Percentiles rank a stretch among this genome's conserved stretches.
Evolutionary conservation across 2,797 vertebrate genomes (phyloP).

Genomic region (Liparis tanakae): DNA sequence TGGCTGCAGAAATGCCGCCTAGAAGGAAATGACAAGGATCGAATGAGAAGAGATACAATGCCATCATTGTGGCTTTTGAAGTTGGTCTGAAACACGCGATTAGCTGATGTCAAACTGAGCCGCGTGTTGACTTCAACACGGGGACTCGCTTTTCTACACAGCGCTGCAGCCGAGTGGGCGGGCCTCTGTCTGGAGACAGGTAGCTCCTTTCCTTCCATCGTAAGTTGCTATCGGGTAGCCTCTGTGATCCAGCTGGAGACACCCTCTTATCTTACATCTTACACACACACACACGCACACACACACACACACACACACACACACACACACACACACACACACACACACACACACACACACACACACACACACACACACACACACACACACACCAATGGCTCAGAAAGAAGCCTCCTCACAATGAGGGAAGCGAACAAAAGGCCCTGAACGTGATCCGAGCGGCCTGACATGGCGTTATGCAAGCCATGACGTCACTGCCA

Average conservation of each 20-base stretch:
- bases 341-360: too few species aligned
- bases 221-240: conserved; percentile 44
- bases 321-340: conserved; percentile 20
- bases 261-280: conserved; percentile 18
- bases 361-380: conserved; percentile 29
- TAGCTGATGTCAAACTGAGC: neutral
- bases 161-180: conserved; percentile 4
- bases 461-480: conserved; percentile 71
- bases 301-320: conserved; percentile 3
- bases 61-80: neutral
- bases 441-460: conserved; percentile 67
- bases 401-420: conserved; percentile 50
- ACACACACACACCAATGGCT: conserved; percentile 41
- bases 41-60: conserved; percentile 15
- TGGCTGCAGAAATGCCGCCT: conserved; percentile 5
- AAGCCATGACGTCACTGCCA: conserved; percentile 69
- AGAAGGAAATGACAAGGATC: conserved; percentile 9
- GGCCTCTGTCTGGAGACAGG: conserved; percentile 21
- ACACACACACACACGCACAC: conserved; percentile 8
- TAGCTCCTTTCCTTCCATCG: conserved; percentile 21
- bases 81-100: neutral
- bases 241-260: conserved; percentile 45
- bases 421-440: conserved; percentile 66
- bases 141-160: conserved; percentile 18
- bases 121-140: neutral